Base-by-base conservation (phyloP, 2,888 invertebrate species). In the Dolomedes plantarius region DNA sequence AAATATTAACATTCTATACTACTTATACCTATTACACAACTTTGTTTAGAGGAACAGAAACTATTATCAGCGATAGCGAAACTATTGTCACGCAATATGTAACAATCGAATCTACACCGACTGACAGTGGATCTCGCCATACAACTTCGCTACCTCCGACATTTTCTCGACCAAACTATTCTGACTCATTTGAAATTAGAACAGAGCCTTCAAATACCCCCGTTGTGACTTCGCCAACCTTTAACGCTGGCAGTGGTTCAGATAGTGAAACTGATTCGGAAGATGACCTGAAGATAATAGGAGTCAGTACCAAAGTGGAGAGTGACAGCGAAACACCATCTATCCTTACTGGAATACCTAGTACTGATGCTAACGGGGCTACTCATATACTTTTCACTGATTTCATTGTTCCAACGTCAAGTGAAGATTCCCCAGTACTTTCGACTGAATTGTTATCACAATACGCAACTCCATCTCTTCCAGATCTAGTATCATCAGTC, bases 11-110 rank as follows among this genome's bases (percentile, higher is more conserved):
- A 2, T 93, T 94, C 32, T 95, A 94, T 89, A 95, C 96, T 91
- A 96, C 96, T 0, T 93, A 95, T 62, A 96, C 96, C 0, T 95
- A 95, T 90, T 93, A 95, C 73, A 96, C 96, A 0, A 96, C 96
- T 0, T 95, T 95, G 90, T 95, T 95, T 89, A 94, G 96, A 1
- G 92, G 93, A 67, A 94, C 94, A 87, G 93, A 93, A 56, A 88
- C 87, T 11, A 86, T 88, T 11, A 77, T 88, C 13, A 88, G 81
- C 71, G 85, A 88, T 13, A 88, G 88, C 31, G 88, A 88, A 62
- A 86, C 81, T 27, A 77, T 88, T 27, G 88, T 88, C 16, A 87
- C 86, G 27, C 87, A 88, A 62, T 86, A 82, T 16, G 89, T 89
- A 7, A 83, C 87, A 1, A 82, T 87, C 27, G 87, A 87, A 36